Percentiles rank a stretch among this genome's conserved stretches.
These are phyloP conservation scores for Zoroaster sp. DNA, from an alignment of 53 echinoderm and acorn worm genomes.

Conservation along the genomic window DNA sequence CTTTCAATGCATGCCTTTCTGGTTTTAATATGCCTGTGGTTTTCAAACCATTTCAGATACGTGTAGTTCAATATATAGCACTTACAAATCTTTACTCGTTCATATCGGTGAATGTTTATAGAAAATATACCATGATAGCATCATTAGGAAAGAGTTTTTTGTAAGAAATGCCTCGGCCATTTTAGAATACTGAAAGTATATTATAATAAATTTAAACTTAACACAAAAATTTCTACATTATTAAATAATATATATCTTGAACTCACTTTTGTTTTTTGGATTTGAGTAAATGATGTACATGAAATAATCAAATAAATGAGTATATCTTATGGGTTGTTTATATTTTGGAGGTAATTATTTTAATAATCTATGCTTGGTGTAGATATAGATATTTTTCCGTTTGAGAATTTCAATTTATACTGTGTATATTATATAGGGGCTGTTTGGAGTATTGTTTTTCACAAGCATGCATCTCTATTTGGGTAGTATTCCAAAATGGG, in stretches of 20 bases:
- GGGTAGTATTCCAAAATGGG: neutral
- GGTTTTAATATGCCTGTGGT: neutral
- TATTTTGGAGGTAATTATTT: constrained; percentile 60
- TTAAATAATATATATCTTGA: constrained; percentile 24
- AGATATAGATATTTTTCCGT: constrained; percentile 44
- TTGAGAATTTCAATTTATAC: constrained; percentile 12
- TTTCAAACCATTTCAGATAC: neutral
- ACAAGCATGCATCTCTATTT: constrained; percentile 11
- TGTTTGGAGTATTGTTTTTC: constrained; percentile 14
- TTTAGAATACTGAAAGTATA: neutral
- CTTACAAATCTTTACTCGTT: neutral
- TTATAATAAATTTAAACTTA: neutral
- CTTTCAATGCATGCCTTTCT: constrained; percentile 58
- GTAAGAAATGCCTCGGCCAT: neutral
- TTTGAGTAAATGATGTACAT: neutral
- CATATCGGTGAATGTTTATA: neutral
- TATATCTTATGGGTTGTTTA: constrained; percentile 52
- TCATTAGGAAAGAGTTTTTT: neutral
- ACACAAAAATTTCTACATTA: constrained; percentile 39
- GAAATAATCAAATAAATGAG: constrained; percentile 43
- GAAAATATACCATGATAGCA: neutral
- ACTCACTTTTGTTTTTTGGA: neutral
- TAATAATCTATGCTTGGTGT: constrained; percentile 31
- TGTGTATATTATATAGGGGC: neutral
- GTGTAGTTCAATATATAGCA: neutral